Percentiles rank a stretch among this genome's conserved stretches.
phyloP scores from a whole-genome alignment of 2,797 vertebrate species.

The Phalloptychus januarius region DNA sequence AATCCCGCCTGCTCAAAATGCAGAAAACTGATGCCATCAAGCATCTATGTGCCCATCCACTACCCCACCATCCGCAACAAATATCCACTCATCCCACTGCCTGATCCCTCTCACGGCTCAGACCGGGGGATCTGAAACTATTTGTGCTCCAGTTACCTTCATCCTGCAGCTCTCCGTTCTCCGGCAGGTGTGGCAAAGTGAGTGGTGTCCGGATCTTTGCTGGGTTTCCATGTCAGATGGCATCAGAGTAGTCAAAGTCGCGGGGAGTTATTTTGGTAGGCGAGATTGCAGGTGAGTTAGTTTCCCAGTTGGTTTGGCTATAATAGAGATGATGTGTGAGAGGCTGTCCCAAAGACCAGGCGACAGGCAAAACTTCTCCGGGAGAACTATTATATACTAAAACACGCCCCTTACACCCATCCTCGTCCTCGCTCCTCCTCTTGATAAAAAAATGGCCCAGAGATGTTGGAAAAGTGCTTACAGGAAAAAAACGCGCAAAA shows the following conservation, averaged over 20 bases:
- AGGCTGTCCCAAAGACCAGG: slow-evolving; percentile 90
- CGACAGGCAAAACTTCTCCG: slow-evolving; percentile 89
- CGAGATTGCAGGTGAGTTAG: slow-evolving; percentile 79
- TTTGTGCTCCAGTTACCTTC: slow-evolving; percentile 79
- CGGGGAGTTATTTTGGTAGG: slow-evolving; percentile 71
- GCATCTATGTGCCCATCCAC: slow-evolving; percentile 11
- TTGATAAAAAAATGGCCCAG: slow-evolving; percentile 51
- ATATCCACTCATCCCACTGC: background rate
- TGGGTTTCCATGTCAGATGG: slow-evolving; percentile 82
- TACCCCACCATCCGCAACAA: slow-evolving; percentile 4
- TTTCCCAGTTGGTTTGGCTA: slow-evolving; percentile 79
- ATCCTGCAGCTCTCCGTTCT: slow-evolving; percentile 82
- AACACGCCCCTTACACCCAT: slow-evolving; percentile 83
- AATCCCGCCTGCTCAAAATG: slow-evolving; percentile 30
- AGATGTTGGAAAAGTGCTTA: slow-evolving; percentile 74
- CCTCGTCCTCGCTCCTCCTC: slow-evolving; percentile 72
- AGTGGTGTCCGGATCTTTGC: slow-evolving; percentile 75
- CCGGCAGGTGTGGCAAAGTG: slow-evolving; percentile 83
- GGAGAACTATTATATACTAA: slow-evolving; percentile 86
- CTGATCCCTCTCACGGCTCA: slow-evolving; percentile 25
- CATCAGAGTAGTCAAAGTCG: slow-evolving; percentile 58
- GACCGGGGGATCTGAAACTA: slow-evolving; percentile 15
- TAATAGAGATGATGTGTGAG: slow-evolving; percentile 79
- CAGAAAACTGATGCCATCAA: slow-evolving; percentile 34
- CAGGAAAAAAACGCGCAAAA: slow-evolving; percentile 31